A percentile compares a stretch with the other conserved stretches of the same genome.
Conservation (phyloP, 2,113 vertebrate species). For the Hoplias malabaricus region DNA sequence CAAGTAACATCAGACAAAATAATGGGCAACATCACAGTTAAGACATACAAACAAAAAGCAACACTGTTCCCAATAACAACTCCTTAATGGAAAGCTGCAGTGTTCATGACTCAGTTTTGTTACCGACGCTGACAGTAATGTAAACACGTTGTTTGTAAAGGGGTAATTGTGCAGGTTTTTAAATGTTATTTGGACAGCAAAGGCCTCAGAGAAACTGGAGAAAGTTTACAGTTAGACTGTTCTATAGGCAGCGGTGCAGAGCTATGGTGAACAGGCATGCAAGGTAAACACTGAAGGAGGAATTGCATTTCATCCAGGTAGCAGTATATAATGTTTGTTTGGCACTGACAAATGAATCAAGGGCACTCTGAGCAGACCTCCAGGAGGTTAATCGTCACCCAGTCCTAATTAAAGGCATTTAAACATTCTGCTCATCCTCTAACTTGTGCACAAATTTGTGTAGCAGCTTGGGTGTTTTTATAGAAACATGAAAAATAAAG, state of each 20-base stretch:
- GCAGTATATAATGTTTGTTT: constrained; percentile 39
- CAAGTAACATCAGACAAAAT: constrained; percentile 53
- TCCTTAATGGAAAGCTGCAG: constrained; percentile 1
- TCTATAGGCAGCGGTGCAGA: constrained; percentile 9
- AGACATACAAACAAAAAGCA: constrained; percentile 52
- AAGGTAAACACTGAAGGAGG: constrained; percentile 18
- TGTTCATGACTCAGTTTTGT: constrained; percentile 10
- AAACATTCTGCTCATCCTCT: constrained; percentile 33
- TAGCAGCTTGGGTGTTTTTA: constrained; percentile 68
- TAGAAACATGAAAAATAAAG: constrained; percentile 55
- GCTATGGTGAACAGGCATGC: constrained; percentile 33
- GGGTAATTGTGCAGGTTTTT: constrained; percentile 22
- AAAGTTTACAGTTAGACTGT: not conserved
- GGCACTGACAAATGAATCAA: constrained; percentile 41
- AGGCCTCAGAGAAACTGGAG: constrained; percentile 1
- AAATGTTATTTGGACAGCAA: constrained; percentile 2
- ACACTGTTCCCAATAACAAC: constrained; percentile 15
- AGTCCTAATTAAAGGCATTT: not conserved
- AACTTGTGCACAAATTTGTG: constrained; percentile 61
- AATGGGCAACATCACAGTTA: constrained; percentile 65
- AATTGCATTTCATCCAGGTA: constrained; percentile 32
- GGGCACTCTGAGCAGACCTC: not conserved
- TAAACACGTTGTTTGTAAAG: constrained; percentile 1
- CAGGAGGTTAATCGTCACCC: not conserved
- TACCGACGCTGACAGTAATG: not conserved